Conservation (phyloP, 2,113 vertebrate species). For the Tachysurus fulvidraco region DNA sequence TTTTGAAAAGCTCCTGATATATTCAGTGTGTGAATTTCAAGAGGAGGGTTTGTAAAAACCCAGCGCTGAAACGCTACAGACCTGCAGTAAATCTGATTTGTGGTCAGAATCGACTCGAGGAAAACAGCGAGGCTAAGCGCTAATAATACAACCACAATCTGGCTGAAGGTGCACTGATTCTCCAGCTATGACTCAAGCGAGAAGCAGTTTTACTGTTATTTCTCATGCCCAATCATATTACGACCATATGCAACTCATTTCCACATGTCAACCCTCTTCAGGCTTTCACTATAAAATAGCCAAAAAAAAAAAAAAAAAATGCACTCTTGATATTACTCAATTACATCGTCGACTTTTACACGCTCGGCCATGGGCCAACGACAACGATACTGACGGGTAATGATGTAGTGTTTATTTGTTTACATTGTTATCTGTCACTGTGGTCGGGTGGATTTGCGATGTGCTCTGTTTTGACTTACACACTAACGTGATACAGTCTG, state of each 20-base stretch:
- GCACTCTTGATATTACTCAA: slow-evolving; percentile 47
- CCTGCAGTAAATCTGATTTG: slow-evolving; percentile 13
- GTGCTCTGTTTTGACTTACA: slow-evolving; percentile 4
- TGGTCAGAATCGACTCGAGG: slow-evolving; percentile 21
- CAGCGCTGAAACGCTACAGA: background rate
- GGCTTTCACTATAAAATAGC: slow-evolving; percentile 38
- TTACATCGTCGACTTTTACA: slow-evolving; percentile 25
- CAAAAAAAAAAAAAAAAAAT: slow-evolving; percentile 25
- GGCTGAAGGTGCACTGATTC: slow-evolving; percentile 59
- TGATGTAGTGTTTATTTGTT: background rate
- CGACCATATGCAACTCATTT: slow-evolving; percentile 46
- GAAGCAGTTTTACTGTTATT: slow-evolving; percentile 59
- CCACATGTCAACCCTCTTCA: slow-evolving; percentile 31
- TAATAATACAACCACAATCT: slow-evolving; percentile 52
- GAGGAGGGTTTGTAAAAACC: background rate
- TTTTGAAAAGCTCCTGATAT: too few relatives aligned
- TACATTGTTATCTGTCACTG: background rate
- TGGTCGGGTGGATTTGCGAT: background rate
- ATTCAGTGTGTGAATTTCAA: background rate
- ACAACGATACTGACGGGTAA: background rate
- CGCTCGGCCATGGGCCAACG: background rate
- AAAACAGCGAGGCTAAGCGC: slow-evolving; percentile 25
- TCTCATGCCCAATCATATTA: slow-evolving; percentile 65
- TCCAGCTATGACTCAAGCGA: slow-evolving; percentile 68
- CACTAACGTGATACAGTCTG: background rate